A percentile compares a stretch with the other conserved stretches of the same genome.
These are phyloP conservation scores for Campopleginae sp. DNA, from an alignment of 2,888 invertebrate genomes.

Conservation along the genomic window DNA sequence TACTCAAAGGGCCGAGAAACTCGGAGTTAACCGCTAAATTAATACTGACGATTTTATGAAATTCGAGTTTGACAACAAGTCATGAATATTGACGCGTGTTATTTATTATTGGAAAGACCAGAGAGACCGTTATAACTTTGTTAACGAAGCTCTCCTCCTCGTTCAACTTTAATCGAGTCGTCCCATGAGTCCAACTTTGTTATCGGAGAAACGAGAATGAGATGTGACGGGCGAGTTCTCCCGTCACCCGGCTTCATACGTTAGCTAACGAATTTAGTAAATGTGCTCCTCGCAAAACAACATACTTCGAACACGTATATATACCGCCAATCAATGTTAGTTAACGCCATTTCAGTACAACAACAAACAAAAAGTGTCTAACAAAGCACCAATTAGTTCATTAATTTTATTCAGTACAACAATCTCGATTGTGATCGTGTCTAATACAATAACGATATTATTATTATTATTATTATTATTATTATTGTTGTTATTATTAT, in stretches of 20 bases:
- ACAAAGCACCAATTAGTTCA: constrained; percentile 59
- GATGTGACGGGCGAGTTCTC: not conserved
- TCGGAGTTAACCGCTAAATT: not conserved
- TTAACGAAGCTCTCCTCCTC: constrained; percentile 54
- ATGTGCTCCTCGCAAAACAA: constrained; percentile 5
- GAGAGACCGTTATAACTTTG: constrained; percentile 36
- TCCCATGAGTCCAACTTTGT: constrained; percentile 7
- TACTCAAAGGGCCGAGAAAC: not conserved
- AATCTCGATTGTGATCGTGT: constrained; percentile 64
- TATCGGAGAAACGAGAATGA: constrained; percentile 4
- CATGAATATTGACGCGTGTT: constrained; percentile 37
- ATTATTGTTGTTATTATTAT: constrained; percentile 41
- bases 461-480: constrained; percentile 47
- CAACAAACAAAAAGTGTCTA: constrained; percentile 59
- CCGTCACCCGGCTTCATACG: constrained; percentile 24
- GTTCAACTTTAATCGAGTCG: constrained; percentile 59
- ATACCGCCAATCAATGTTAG: constrained; percentile 63
- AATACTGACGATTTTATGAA: constrained; percentile 25
- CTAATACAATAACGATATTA: constrained; percentile 61
- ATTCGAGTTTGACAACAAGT: constrained; percentile 1
- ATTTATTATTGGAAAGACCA: not conserved
- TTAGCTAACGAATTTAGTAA: constrained; percentile 27
- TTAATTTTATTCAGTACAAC: constrained; percentile 67
- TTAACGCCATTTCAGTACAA: constrained; percentile 75
- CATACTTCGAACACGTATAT: constrained; percentile 44